Conservation (phyloP, 92 coral and sea anemone species). For the Phenganax subtilis region DNA sequence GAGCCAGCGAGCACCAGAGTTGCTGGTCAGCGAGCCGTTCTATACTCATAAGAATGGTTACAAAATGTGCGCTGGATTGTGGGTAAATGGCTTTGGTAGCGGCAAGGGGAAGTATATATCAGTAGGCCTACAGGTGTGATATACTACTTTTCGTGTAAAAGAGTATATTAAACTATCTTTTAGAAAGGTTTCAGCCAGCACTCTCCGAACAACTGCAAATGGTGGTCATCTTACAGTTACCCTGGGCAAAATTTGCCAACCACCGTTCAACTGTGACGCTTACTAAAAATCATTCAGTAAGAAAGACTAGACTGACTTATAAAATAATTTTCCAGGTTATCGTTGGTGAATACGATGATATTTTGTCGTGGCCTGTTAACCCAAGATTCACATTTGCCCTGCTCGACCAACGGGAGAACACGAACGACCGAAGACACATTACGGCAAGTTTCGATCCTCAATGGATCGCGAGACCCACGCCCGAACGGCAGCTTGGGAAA, state of each 20-base stretch:
- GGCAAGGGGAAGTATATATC: conserved; percentile 92
- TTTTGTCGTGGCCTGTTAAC: conserved; percentile 83
- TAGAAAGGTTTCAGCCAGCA: too few relatives aligned
- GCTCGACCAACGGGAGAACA: conserved; percentile 73
- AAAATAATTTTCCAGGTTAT: conserved; percentile 56
- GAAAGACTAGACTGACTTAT: too few relatives aligned
- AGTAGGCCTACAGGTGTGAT: conserved; percentile 89
- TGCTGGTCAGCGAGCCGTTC: conserved; percentile 93
- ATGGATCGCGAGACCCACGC: conserved; percentile 75
- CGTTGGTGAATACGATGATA: conserved; percentile 86
- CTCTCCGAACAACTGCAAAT: too few relatives aligned
- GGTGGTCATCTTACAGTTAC: too few relatives aligned
- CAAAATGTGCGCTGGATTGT: conserved; percentile 95
- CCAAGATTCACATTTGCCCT: conserved; percentile 86
- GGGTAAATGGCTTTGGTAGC: conserved; percentile 98
- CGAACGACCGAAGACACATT: conserved; percentile 67
- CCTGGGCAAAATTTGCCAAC: too few relatives aligned
- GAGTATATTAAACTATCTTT: too few relatives aligned
- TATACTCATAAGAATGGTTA: conserved; percentile 97
- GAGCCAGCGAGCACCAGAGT: conserved; percentile 81
- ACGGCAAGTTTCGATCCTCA: conserved; percentile 92
- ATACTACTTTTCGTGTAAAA: too few relatives aligned
- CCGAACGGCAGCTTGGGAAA: conserved; percentile 92
- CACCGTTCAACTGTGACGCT: too few relatives aligned
- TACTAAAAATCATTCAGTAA: neutral